phyloP scores from a whole-genome alignment of 2,797 vertebrate species.

The Pyrocephalus nanus region DNA sequence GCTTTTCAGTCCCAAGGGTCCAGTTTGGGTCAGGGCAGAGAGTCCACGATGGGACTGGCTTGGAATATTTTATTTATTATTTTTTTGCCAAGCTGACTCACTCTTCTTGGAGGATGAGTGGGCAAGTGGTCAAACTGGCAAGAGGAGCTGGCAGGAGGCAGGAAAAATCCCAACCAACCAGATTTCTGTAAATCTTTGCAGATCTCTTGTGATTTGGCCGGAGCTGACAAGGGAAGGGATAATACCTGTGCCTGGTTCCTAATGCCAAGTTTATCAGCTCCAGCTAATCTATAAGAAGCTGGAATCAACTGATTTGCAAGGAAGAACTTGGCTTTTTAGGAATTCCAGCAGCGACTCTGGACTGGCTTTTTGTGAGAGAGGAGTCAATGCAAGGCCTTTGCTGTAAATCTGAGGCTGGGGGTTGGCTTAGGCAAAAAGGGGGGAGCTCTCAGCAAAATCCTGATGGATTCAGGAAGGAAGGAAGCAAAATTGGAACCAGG shows the following conservation, averaged over 20 bases:
- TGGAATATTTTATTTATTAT: neutral
- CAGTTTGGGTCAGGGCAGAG: fast-evolving
- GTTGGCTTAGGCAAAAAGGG: neutral
- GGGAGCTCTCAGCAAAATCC: neutral
- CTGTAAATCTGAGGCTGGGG: neutral
- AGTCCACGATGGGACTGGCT: neutral
- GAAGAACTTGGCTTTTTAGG: slow-evolving; percentile 39
- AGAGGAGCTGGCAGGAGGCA: slow-evolving; percentile 5
- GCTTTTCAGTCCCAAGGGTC: neutral
- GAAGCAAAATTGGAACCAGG: neutral
- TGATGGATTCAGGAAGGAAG: neutral
- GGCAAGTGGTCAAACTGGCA: slow-evolving; percentile 40
- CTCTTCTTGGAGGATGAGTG: neutral
- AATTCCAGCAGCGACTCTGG: neutral
- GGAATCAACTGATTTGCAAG: slow-evolving; percentile 1
- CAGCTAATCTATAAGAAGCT: neutral
- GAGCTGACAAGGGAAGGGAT: neutral
- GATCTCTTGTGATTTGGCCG: neutral
- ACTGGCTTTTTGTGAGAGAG: neutral
- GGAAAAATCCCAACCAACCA: neutral
- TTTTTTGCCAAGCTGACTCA: slow-evolving; percentile 11
- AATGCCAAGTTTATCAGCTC: slow-evolving; percentile 13
- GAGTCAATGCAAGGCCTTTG: neutral
- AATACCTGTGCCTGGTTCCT: neutral
- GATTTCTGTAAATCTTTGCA: neutral